These are phyloP conservation scores for Leucozona laternaria DNA, from an alignment of 2,888 invertebrate species.

Conservation along the genomic window DNA sequence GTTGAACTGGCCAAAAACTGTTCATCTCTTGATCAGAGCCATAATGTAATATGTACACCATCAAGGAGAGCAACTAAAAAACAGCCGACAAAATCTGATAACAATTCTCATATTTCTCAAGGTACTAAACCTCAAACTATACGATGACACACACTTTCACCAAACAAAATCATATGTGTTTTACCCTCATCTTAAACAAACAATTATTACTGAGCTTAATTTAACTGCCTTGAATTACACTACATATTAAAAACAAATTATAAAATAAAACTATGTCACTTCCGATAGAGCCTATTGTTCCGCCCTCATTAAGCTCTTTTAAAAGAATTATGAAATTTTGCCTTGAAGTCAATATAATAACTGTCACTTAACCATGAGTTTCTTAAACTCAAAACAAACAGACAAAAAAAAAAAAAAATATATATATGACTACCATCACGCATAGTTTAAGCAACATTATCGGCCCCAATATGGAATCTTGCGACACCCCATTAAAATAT, in stretches of 20 bases:
- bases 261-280: constrained; percentile 36
- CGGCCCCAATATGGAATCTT: constrained; percentile 74
- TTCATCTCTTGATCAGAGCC: too few species aligned
- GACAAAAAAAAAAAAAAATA: not conserved
- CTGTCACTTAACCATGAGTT: constrained; percentile 31
- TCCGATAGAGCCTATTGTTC: constrained; percentile 45
- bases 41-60: too few species aligned
- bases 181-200: not conserved
- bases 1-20: too few species aligned
- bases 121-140: not conserved
- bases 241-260: not conserved
- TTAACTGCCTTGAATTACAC: not conserved
- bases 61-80: too few species aligned
- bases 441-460: constrained; percentile 65
- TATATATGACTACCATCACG: constrained; percentile 5
- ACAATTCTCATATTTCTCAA: too few species aligned
- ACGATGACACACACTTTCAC: not conserved
- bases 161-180: not conserved
- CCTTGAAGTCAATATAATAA: constrained; percentile 39
- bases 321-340: constrained; percentile 21
- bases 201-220: not conserved
- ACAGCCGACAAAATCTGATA: too few species aligned
- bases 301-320: constrained; percentile 51
- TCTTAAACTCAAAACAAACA: constrained; percentile 17
- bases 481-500: constrained; percentile 62